Conservation (phyloP, 2,113 vertebrate species). For the Petaurus breviceps region DNA sequence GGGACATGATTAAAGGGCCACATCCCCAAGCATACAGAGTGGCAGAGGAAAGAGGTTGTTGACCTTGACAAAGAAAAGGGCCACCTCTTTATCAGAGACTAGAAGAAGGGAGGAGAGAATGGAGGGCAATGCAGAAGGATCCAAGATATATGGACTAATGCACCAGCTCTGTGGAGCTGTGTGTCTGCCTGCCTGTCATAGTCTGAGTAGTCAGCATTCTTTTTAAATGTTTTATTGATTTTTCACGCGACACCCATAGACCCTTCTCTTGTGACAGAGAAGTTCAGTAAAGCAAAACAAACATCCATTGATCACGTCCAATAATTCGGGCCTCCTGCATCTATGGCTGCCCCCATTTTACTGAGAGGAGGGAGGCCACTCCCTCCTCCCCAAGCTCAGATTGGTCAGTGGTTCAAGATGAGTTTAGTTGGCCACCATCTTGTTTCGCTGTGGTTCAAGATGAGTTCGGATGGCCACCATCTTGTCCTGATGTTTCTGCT, state of each 20-base stretch:
- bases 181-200: not conserved
- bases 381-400: not conserved
- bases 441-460: not conserved
- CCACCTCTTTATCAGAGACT: not conserved
- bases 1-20: not conserved
- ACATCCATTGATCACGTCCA: not conserved
- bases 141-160: not conserved
- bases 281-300: not conserved
- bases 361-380: not conserved
- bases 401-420: not conserved
- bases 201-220: not conserved
- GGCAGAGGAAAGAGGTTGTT: not conserved
- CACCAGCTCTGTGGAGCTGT: too few relatives aligned
- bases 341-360: not conserved
- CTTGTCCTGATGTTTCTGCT: not conserved
- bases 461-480: not conserved
- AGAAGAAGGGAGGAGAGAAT: not conserved
- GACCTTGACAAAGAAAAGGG: not conserved
- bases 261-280: not conserved
- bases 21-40: not conserved
- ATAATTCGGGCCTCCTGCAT: not conserved
- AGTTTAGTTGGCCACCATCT: not conserved
- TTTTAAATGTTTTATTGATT: not conserved
- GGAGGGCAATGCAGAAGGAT: not conserved
- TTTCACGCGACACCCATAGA: not conserved